Base-by-base conservation (phyloP, 2,113 vertebrate species). In the Octodon degus region DNA sequence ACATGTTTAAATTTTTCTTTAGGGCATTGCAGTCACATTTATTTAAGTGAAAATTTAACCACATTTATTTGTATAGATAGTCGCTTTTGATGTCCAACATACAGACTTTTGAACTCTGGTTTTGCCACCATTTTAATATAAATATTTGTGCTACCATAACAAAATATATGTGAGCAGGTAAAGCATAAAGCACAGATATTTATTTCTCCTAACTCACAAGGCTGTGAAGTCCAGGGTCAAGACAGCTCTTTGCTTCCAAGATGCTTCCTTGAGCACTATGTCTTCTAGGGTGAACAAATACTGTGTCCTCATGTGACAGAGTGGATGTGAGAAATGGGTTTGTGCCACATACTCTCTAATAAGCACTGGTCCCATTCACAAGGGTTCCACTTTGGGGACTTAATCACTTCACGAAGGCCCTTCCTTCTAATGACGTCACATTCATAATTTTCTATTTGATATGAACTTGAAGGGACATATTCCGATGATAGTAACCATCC, bases 201-300 rank as follows among this genome's bases (percentile, higher is more conserved):
- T 27, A n/a, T 74, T 50, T 50, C 43, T 76, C 14, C 53, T 27
- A 65, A 43, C 50, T 92, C 13, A 55, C 10, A 37, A 81, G 30
- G 0, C 9, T 58, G 47, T 24, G 62, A 47, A 50, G 37, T 47
- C 24, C 62, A 60, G 80, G 47, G 9, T 72, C 37, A 43, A 72
- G 63, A 24, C 0, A 50, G 32, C 22, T 50, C 14, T 85, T 43
- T 50, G 53, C 30, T 93, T 70, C 50, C 74, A 80, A n/a, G 14
- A 14, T 27, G 74, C 19, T 0, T 0, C 7, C 62, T 19, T 8
- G 2, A 47, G 10, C 30, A 20, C 17, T 5, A 1, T 1, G 17
- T 17, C 10, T 37, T 80, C 20, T 50, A 81, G 50, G 30, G n/a
- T 1, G 6, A 3, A 70, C 20, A 17, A 37, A 63, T 9, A 3